Evolutionary conservation across 2,797 vertebrate species (phyloP).

Genomic region (Gastrophryne carolinensis): DNA sequence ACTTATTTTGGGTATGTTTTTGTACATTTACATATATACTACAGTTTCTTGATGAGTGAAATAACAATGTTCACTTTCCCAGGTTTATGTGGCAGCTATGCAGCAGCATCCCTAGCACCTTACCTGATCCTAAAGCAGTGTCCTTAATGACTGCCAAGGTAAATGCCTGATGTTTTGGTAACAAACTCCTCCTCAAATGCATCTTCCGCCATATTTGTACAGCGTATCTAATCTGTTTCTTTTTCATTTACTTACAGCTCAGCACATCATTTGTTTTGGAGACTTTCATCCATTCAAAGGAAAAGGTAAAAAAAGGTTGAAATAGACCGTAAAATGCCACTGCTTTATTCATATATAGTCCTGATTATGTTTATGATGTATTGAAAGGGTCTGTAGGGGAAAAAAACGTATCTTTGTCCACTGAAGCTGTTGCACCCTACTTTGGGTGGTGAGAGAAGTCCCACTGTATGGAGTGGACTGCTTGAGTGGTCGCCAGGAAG

Average conservation of each 20-base stretch:
- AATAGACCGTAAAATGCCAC: no score
- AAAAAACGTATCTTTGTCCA: no score
- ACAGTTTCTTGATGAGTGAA: background rate
- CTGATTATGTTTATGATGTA: no score
- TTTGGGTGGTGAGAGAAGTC: no score
- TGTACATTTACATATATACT: background rate
- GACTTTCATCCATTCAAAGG: conserved; percentile 98
- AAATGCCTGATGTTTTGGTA: conserved; percentile 39
- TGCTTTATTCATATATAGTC: no score
- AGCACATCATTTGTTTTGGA: conserved; percentile 97
- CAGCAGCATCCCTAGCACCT: conserved; percentile 95
- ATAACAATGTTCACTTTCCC: conserved; percentile 38
- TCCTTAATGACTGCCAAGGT: conserved; percentile 99
- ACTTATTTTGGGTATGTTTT: conserved; percentile 90
- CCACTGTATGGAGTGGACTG: no score
- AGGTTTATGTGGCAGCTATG: conserved; percentile 99
- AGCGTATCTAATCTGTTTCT: background rate
- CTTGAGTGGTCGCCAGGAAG: no score
- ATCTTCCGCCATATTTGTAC: no score
- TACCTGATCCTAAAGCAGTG: conserved; percentile 94
- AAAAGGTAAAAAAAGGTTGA: no score
- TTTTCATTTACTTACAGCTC: conserved; percentile 75
- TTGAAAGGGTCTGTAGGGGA: no score
- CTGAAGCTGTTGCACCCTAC: no score
- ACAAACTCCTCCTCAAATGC: background rate